Base-by-base conservation (phyloP, 1,140 invertebrate species). In the Venustaconcha ellipsiformis region DNA sequence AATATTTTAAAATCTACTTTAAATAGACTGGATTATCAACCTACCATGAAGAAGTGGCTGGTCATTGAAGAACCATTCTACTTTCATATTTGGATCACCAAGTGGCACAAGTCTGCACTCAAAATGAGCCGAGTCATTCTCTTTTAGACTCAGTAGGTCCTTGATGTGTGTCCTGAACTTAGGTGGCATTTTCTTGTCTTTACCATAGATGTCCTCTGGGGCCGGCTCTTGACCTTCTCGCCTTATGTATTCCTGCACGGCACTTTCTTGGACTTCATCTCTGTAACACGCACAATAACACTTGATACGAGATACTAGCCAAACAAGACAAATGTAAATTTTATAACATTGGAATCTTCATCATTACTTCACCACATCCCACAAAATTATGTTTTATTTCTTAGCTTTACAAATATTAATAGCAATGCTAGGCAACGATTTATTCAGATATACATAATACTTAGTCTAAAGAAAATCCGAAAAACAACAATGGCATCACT, bases 21-120 rank as follows among this genome's bases (percentile, higher is more conserved):
- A 48, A 6, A 48, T 48, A 48, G 37, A 48, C 37, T 48, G 37
- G 8, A 8, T 48, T 57, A 37, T 71, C 59, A n/a, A 88, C 90
- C 88, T 86, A 93, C 97, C 97, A 88, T 96, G 95, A 90, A 96
- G 95, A 64, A 99, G 92, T 17, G 96, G 93, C 87, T 96, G 94
- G 86, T 97, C 96, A 91, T 99, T 98, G 88, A 96, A 94, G 90
- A 96, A 99, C 98, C 98, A 99, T 92, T 99, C 97, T 1, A 99
- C 96, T 90, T 96, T 97, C 63, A 99, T 92, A 37, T 96, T 97
- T 4, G 98, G 96, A 92, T 99, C 98, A 58, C 97, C 97, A 78
- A 99, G 96, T n/a, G 98, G 98, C 87, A 97, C 95, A n/a, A 99
- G 92, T 62, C 97, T 93, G 81, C 96, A 97, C 90, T 99, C 97